Evolutionary conservation across 2,113 vertebrate species (phyloP), one percentile per base, ranked within the genome.

Genomic region (Pterocles orientalis): DNA sequence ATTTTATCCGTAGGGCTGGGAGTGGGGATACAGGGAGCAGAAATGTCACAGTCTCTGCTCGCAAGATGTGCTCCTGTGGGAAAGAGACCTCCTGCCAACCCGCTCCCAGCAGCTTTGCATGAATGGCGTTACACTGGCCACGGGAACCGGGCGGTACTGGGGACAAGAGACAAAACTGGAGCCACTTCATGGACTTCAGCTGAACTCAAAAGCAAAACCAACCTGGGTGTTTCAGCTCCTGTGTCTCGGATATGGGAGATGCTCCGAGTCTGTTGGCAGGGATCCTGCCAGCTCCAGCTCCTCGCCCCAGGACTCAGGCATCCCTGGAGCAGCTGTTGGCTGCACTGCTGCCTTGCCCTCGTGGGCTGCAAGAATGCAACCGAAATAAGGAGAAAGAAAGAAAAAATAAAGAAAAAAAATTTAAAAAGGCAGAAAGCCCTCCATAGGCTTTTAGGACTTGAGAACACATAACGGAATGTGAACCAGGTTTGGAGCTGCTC

Each of bases 71-170:
- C 7, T 28, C 18, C 41, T 26, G 23, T 0, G 5, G 51, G 12
- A 25, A 39, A 28, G 14, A 56, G 34, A 8, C 15, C 82, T 33
- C 2, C 2, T 15, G 18, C 28, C 36, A 71, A 58, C 6, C 48
- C 2, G 1, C 43, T 29, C 19, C 4, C 6, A 31, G 53, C 66
- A 47, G 51, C 65, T 25, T 17, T 0, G 2, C 18, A 2, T 1
- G 9, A 9, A 18, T 0, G 3, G 24, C 4, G 1, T 33, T 10
- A 18, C 8, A 2, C 18, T 2, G 1, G 23, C 4, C 11, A 13
- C 2, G 56, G 56, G 90, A 50, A 21, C 28, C 39, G 2, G 54
- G 47, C 1, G 1, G 29, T 7, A 13, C 39, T 18, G n/a, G 14
- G 70, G 54, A 12, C 1, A 4, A 51, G 47, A 43, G 51, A 25